These are phyloP conservation scores for Ciconia maguari DNA, from an alignment of 2,113 vertebrate species.

Conservation along the genomic window DNA sequence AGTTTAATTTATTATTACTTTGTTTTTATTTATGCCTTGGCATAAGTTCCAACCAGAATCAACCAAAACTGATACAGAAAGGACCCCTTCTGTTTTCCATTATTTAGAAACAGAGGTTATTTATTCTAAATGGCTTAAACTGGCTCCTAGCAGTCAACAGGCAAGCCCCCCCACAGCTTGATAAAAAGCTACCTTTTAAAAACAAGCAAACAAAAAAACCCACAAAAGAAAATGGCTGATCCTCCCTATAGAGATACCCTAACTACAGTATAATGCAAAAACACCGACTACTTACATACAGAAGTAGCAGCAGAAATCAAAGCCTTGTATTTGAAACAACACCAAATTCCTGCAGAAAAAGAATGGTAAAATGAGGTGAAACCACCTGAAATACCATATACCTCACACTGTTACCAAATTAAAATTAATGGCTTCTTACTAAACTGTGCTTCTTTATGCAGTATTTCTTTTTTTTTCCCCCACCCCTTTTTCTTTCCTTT, in stretches of 20 bases:
- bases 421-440: background rate
- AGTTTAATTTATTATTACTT: background rate
- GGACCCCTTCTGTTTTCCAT: background rate
- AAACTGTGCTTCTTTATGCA: background rate
- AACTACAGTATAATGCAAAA: background rate
- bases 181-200: background rate
- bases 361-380: slow-evolving; percentile 26
- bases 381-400: background rate
- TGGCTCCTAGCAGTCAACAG: background rate
- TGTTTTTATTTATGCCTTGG: background rate
- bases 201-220: background rate
- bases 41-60: background rate
- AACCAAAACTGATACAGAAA: background rate
- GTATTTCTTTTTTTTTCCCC: background rate
- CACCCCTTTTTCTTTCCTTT: background rate
- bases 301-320: slow-evolving; percentile 98
- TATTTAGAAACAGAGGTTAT: background rate
- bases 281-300: slow-evolving; percentile 89
- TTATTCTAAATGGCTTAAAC: background rate
- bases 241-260: background rate
- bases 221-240: background rate
- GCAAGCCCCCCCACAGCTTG: background rate
- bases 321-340: slow-evolving; percentile 98
- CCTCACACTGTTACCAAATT: background rate
- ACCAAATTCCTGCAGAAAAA: slow-evolving; percentile 91